Evolutionary conservation across 2,888 invertebrate species (phyloP).

Genomic region (Torymus tubicola): DNA sequence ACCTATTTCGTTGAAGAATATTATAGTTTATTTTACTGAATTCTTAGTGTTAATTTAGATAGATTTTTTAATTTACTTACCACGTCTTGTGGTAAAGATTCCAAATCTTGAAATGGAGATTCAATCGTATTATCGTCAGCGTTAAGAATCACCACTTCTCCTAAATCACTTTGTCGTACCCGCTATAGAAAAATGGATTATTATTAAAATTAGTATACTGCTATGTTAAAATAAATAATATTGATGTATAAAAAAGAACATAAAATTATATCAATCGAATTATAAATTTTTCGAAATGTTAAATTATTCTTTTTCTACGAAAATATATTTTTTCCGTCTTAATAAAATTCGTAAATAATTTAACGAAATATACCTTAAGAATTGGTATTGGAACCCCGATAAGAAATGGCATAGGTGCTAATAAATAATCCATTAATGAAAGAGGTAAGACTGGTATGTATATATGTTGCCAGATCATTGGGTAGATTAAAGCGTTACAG

Average conservation of each 20-base stretch:
- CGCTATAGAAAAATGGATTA: slow-evolving; percentile 77
- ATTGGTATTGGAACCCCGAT: slow-evolving; percentile 95
- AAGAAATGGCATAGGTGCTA: slow-evolving; percentile 98
- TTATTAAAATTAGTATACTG: background rate
- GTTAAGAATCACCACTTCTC: slow-evolving; percentile 95
- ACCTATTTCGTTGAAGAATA: slow-evolving; percentile 77
- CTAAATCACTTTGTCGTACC: slow-evolving; percentile 89
- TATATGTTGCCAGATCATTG: slow-evolving; percentile 99
- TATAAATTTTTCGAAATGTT: background rate
- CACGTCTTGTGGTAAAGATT: slow-evolving; percentile 92
- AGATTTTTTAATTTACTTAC: slow-evolving; percentile 77
- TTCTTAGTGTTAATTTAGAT: no score
- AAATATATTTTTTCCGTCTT: background rate
- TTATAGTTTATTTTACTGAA: background rate
- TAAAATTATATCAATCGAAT: background rate
- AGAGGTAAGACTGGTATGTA: slow-evolving; percentile 96
- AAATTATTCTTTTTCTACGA: no score
- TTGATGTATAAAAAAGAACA: background rate
- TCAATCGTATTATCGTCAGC: slow-evolving; percentile 92
- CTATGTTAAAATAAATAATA: background rate
- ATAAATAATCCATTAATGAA: slow-evolving; percentile 91
- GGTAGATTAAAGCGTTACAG: slow-evolving; percentile 95
- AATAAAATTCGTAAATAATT: slow-evolving; percentile 14
- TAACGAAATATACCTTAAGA: slow-evolving; percentile 81
- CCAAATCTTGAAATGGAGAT: slow-evolving; percentile 93